Evolutionary conservation across 2,113 vertebrate species (phyloP), one percentile per base, ranked within the genome.

Genomic region (Saguinus imperator): DNA sequence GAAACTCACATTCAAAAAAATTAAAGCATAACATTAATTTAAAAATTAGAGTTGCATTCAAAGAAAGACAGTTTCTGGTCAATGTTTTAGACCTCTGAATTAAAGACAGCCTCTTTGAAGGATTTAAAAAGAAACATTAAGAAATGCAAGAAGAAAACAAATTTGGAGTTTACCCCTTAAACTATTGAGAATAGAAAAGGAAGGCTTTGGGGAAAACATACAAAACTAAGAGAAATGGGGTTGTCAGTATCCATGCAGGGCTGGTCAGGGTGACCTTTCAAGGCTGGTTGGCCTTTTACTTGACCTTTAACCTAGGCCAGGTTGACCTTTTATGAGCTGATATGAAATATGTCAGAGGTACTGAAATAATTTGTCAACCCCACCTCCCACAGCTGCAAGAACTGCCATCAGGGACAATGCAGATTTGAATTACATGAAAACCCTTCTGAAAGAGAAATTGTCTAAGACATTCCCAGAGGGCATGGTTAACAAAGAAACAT

Each of bases 281-380:
- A 52, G 75, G 40, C 55, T 77, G 5, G 5, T 9, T 70, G 87
- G 81, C 94, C 55, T 93, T 96, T 93, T 37, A 37, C 14, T 58
- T 93, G 73, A 91, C 52, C 79, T 97, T 91, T 87, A 70, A 14
- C 48, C 50, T 45, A 81, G 55, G 48, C 14, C 75, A 75, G 35
- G 3, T 18, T 87, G 89, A 58, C 64, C 55, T 83, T 32, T 88
- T 45, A 73, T 87, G 68, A 87, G 48, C n/a, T 68, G 21, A 73
- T 88, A 48, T 5, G 25, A 20, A 4, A 0, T 82, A 76, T 82
- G 40, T 77, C 52, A 57, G 20, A 92, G 9, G 27, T 32, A 23
- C 43, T 9, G 32, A 68, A 90, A 84, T 6, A 29, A 43, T 25
- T 61, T 68, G 21, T 29, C 64, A 75, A n/a, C 14, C 13, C 6